A percentile compares a stretch with the other conserved stretches of the same genome.
Evolutionary conservation across 2,888 invertebrate genomes (phyloP).

Genomic region (Rhogogaster chlorosoma): DNA sequence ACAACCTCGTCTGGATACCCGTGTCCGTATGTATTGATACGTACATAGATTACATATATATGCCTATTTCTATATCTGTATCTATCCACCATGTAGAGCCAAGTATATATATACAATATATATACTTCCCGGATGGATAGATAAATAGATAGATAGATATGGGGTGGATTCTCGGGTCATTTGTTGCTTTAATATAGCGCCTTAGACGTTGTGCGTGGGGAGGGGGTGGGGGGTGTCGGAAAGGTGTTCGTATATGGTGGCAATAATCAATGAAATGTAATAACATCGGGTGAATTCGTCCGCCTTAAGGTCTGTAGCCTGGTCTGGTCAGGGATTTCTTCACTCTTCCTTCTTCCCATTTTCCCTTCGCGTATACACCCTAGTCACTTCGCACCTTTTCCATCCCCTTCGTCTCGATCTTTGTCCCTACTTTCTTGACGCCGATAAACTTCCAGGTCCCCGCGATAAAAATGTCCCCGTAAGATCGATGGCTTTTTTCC

Average conservation of each 20-base stretch:
- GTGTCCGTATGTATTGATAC: too few relatives aligned
- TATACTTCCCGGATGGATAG: neutral
- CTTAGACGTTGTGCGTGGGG: too few relatives aligned
- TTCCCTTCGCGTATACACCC: neutral
- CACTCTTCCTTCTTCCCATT: neutral
- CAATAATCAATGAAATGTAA: slow-evolving; percentile 45
- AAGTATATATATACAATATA: neutral
- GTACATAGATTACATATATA: too few relatives aligned
- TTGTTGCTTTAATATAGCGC: slow-evolving; percentile 9
- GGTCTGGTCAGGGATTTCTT: slow-evolving; percentile 23
- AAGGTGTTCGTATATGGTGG: slow-evolving; percentile 3
- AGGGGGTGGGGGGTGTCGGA: neutral
- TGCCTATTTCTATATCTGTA: neutral
- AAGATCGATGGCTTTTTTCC: slow-evolving; percentile 39
- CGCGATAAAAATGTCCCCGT: slow-evolving; percentile 44
- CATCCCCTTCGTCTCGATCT: neutral
- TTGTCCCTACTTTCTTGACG: neutral
- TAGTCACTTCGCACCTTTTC: neutral
- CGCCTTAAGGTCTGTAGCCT: neutral
- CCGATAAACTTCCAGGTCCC: slow-evolving; percentile 35
- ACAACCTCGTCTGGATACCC: neutral
- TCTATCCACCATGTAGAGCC: neutral
- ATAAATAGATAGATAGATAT: neutral
- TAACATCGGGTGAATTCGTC: slow-evolving; percentile 13
- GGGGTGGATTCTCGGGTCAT: slow-evolving; percentile 13